phyloP scores from a whole-genome alignment of 2,888 invertebrate genomes.

The Schizotus pectinicornis region DNA sequence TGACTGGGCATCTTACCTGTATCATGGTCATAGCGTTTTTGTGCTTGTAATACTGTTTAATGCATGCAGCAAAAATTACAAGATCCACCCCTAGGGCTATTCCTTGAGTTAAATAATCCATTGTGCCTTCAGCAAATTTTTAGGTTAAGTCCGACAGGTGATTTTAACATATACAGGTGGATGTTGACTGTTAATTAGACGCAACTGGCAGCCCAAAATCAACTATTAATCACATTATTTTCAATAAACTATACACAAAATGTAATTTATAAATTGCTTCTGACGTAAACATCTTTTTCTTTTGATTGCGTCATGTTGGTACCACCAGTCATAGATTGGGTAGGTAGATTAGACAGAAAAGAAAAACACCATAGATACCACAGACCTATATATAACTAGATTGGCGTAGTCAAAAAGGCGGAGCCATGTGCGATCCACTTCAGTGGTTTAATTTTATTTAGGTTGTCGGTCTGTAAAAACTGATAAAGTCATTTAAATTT shows the following conservation, averaged over 20 bases:
- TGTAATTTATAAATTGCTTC: background rate
- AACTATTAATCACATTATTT: background rate
- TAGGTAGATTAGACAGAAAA: no score
- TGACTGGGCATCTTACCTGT: conserved; percentile 63
- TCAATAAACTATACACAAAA: background rate
- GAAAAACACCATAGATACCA: no score
- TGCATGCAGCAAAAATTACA: conserved; percentile 74
- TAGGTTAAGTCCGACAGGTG: background rate
- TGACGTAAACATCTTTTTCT: no score
- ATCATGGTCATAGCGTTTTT: conserved; percentile 73
- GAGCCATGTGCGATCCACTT: no score
- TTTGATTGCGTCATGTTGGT: no score
- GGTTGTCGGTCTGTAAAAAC: no score
- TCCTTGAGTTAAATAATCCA: conserved; percentile 81
- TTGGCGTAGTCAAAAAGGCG: no score
- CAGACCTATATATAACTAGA: no score
- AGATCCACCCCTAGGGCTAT: conserved; percentile 77
- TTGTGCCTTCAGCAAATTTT: conserved; percentile 48
- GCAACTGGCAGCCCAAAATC: background rate
- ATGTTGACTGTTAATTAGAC: background rate
- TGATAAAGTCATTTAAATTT: no score
- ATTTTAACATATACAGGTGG: background rate
- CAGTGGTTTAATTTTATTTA: no score
- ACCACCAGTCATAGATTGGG: no score
- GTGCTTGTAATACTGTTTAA: conserved; percentile 76